phyloP scores from a whole-genome alignment of 2,888 invertebrate species.

The Cyclophora punctaria region DNA sequence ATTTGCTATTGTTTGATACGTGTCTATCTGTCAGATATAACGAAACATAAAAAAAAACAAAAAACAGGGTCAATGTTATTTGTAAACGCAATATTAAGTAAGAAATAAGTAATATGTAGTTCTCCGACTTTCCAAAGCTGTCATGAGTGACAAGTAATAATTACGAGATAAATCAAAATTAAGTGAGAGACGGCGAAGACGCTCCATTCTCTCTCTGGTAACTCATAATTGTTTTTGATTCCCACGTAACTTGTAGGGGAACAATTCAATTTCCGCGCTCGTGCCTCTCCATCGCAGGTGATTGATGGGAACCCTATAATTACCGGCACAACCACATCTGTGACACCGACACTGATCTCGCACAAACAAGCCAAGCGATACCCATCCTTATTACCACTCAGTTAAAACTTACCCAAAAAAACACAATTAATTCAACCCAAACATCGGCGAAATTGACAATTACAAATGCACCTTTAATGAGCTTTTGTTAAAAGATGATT shows the following conservation, averaged over 20 bases:
- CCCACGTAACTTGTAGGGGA: conserved; percentile 11
- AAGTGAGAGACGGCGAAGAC: too few species aligned
- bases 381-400: conserved; percentile 29
- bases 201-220: conserved; percentile 5
- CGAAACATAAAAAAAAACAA: neutral
- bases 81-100: too few species aligned
- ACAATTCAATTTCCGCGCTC: conserved; percentile 21
- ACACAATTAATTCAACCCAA: conserved; percentile 26
- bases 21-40: neutral
- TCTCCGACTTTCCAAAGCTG: neutral
- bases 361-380: conserved; percentile 25
- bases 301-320: conserved; percentile 62
- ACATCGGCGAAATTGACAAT: conserved; percentile 59
- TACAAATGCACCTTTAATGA: conserved; percentile 67
- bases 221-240: conserved; percentile 11
- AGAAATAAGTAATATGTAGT: neutral
- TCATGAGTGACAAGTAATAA: too few species aligned
- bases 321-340: conserved; percentile 46
- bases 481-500: conserved; percentile 60
- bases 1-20: conserved; percentile 15
- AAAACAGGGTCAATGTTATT: too few species aligned
- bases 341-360: conserved; percentile 30
- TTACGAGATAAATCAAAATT: too few species aligned
- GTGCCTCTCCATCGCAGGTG: conserved; percentile 34
- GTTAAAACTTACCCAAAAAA: conserved; percentile 29